Evolutionary conservation across 1,140 invertebrate genomes (phyloP), one percentile per base, ranked within the genome.

Genomic region (Zaprionus capensis): DNA sequence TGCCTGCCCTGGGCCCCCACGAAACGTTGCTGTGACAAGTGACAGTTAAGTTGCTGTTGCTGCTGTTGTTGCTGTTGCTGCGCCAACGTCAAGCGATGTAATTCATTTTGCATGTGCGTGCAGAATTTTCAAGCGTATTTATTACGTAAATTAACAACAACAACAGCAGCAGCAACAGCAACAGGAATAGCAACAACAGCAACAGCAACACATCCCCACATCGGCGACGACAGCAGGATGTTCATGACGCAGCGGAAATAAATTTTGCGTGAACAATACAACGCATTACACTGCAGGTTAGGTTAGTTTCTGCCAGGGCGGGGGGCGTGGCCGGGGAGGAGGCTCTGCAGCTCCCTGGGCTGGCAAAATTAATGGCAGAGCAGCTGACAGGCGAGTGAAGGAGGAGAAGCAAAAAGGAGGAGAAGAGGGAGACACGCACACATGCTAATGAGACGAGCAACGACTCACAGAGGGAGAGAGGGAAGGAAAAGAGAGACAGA

Each of bases 241-340:
- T 90, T 91, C 81, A 82, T 90, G 85, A 85, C 85, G 86, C 77
- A 81, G 86, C 82, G 85, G 86, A 90, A 90, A 90, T 90, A 90
- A 90, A 90, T 91, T 90, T 90, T 90, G 85, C 85, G 86, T 91
- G 86, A 91, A 86, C 82, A 90, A 90, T 90, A 90, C 86, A 91
- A 90, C 73, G 85, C 85, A 87, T 88, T 88, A 88, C 81, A 90
- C 71, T 81, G 85, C 84, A 90, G 85, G 81, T 88, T 88, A 88
- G 81, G 68, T 74, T 90, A 88, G 81, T 83, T 90, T 80, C 22
- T 38, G 56, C 63, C 68, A 11, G 44, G 28, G 62, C 46, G 71
- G 28, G 7, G 61, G 34, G 78, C 38, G 65, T 34, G 31, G 31
- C 9, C 9, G 31, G 9, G 74, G 31, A 36, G 17, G 78, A 26